Base-by-base conservation (phyloP, 2,797 vertebrate genomes). In the Alauda arvensis region DNA sequence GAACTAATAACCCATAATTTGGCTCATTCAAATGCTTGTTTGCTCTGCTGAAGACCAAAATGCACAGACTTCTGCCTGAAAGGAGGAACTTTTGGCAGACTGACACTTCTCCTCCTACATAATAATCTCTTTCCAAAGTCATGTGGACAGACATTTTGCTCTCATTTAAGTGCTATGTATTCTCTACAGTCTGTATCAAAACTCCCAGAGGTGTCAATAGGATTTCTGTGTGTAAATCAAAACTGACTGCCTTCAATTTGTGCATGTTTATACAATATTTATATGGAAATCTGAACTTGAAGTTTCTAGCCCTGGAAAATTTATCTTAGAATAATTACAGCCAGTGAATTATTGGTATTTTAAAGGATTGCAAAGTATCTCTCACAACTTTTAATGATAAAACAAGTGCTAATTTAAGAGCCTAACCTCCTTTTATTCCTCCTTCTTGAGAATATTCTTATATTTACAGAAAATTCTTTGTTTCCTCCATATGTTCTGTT, bases 1-100 rank as follows among this genome's bases (percentile, higher is more conserved):
- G 88, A 94, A 92, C 91, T 90, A 90, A 81, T 90, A 94, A 94
- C 88, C 88, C 84, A 49, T 77, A 48, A 62, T 62, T 83, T 83
- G 82, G 76, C 90, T 83, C 12, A 3, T 45, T 75, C 20, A 77
- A 90, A 62, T 25, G 29, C 55, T 91, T 90, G 62, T 83, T 95
- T 94, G 72, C 82, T 91, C 59, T 88, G 59, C 55, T 83, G 72
- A 88, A 91, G 72, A 77, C 82, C 92, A 57, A 82, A 92, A 68
- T 3, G 25, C 37, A 14, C 56, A 90, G 71, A 87, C 51, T 48
- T 90, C 84, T 90, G 88, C 84, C 84, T 94, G 87, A 90, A 93
- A 92, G 59, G 8, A 87, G 84, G 80, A 92, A 92, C 37, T 92
- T 91, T 83, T 94, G 93, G 90, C 93, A 87, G 79, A 48, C 69